phyloP scores from a whole-genome alignment of 2,113 vertebrate genomes.

The Protomyctophum bolini region DNA sequence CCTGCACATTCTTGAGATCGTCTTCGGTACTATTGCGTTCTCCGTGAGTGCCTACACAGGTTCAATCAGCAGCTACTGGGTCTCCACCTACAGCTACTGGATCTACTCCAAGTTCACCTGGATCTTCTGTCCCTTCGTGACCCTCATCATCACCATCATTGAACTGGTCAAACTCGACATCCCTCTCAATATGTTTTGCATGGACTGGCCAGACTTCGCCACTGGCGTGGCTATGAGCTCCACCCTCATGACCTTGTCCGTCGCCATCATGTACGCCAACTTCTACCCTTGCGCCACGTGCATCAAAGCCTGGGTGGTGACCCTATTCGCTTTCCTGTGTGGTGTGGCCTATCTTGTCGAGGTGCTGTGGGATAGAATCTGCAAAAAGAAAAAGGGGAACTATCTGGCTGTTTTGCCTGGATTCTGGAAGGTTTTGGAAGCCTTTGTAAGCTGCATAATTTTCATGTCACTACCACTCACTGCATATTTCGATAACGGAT shows the following conservation, averaged over 20 bases:
- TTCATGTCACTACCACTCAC: constrained; percentile 64
- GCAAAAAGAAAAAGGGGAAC: constrained; percentile 70
- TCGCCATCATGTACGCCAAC: constrained; percentile 77
- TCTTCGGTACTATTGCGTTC: constrained; percentile 61
- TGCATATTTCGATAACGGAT: background rate
- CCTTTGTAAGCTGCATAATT: constrained; percentile 84
- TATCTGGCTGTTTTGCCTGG: constrained; percentile 83
- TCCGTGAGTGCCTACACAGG: constrained; percentile 42
- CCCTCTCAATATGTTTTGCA: constrained; percentile 72
- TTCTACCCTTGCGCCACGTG: constrained; percentile 62
- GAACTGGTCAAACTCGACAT: constrained; percentile 78
- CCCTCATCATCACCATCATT: constrained; percentile 79
- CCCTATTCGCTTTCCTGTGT: constrained; percentile 72
- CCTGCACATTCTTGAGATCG: constrained; percentile 67
- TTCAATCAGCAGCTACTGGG: background rate
- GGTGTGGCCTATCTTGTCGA: constrained; percentile 76
- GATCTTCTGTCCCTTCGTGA: constrained; percentile 81
- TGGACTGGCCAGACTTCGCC: constrained; percentile 86
- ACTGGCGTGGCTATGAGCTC: constrained; percentile 85
- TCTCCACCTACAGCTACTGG: constrained; percentile 58
- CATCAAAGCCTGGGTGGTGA: constrained; percentile 70
- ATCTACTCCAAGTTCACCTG: constrained; percentile 85
- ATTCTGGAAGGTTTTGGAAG: constrained; percentile 84
- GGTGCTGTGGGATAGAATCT: constrained; percentile 76
- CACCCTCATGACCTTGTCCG: constrained; percentile 79